A percentile compares a stretch with the other conserved stretches of the same genome.
phyloP scores from a whole-genome alignment of 2,113 vertebrate genomes.

The Platanista minor region DNA sequence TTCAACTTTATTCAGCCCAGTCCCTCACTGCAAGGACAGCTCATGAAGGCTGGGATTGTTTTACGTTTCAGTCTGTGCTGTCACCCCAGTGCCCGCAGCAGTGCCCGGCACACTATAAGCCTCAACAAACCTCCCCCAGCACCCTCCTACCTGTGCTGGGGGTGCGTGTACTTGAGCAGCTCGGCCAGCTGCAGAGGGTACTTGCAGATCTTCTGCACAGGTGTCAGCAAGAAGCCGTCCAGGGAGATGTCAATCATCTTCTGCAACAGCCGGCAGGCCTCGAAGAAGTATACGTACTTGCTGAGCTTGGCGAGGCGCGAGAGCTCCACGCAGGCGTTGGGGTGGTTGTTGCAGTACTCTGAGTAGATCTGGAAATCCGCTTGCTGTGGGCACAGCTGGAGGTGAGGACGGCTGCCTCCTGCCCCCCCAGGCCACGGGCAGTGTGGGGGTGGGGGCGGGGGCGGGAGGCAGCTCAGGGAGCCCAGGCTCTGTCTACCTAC shows the following conservation, averaged over 20 bases:
- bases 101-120: not conserved
- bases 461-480: not conserved
- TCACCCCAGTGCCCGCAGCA: not conserved
- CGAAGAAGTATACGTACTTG: slow-evolving; percentile 97
- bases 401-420: not conserved
- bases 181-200: slow-evolving; percentile 95
- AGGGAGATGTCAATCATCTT: slow-evolving; percentile 97
- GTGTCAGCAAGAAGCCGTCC: slow-evolving; percentile 95
- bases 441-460: not conserved
- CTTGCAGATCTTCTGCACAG: slow-evolving; percentile 98
- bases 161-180: slow-evolving; percentile 96
- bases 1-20: too few species aligned
- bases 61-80: not conserved
- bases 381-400: slow-evolving; percentile 81
- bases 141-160: slow-evolving; percentile 87
- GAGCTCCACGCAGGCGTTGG: slow-evolving; percentile 93
- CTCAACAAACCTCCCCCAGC: not conserved
- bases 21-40: not conserved
- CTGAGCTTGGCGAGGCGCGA: slow-evolving; percentile 92
- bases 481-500: not conserved
- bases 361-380: slow-evolving; percentile 98
- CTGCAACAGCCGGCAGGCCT: slow-evolving; percentile 94
- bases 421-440: not conserved
- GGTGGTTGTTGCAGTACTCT: slow-evolving; percentile 98
- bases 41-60: not conserved